Conservation (phyloP, 2,888 invertebrate genomes). For the Epistrophella euchroma region DNA sequence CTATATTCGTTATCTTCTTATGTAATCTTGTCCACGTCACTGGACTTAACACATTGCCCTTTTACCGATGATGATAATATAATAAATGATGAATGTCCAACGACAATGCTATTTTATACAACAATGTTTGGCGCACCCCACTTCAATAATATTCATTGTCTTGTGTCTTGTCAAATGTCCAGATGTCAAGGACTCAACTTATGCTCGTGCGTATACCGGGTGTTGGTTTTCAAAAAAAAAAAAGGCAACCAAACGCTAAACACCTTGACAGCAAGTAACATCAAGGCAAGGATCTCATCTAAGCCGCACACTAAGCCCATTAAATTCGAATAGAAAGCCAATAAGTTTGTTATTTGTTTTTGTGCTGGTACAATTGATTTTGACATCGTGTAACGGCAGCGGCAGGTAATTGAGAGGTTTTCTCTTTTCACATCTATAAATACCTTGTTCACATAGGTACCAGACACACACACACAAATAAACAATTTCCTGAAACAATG, state of each 20-base stretch:
- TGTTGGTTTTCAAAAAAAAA: slow-evolving; percentile 56
- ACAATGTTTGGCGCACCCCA: slow-evolving; percentile 68
- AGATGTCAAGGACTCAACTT: slow-evolving; percentile 71
- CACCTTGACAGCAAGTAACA: slow-evolving; percentile 70
- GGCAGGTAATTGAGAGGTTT: slow-evolving; percentile 75
- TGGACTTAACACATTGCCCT: slow-evolving; percentile 35
- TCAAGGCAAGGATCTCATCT: slow-evolving; percentile 15
- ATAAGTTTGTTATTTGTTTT: slow-evolving; percentile 76
- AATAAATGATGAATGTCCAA: slow-evolving; percentile 64
- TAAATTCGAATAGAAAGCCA: slow-evolving; percentile 72
- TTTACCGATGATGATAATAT: slow-evolving; percentile 52
- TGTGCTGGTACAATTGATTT: slow-evolving; percentile 70
- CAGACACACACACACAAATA: background rate
- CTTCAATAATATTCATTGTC: slow-evolving; percentile 35
- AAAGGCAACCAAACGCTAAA: slow-evolving; percentile 54
- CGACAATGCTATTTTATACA: slow-evolving; percentile 19
- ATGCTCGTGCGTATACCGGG: slow-evolving; percentile 65
- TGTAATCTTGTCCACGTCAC: slow-evolving; percentile 29
- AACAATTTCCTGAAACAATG: slow-evolving; percentile 49
- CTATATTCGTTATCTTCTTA: slow-evolving; percentile 15
- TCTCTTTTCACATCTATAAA: slow-evolving; percentile 42
- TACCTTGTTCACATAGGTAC: slow-evolving; percentile 12
- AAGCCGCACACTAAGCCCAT: slow-evolving; percentile 71
- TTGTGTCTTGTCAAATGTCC: slow-evolving; percentile 63
- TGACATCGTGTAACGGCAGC: slow-evolving; percentile 66